Evolutionary conservation across 2,797 vertebrate genomes (phyloP), one percentile per base, ranked within the genome.

Genomic region (Benthosema pterotum): DNA sequence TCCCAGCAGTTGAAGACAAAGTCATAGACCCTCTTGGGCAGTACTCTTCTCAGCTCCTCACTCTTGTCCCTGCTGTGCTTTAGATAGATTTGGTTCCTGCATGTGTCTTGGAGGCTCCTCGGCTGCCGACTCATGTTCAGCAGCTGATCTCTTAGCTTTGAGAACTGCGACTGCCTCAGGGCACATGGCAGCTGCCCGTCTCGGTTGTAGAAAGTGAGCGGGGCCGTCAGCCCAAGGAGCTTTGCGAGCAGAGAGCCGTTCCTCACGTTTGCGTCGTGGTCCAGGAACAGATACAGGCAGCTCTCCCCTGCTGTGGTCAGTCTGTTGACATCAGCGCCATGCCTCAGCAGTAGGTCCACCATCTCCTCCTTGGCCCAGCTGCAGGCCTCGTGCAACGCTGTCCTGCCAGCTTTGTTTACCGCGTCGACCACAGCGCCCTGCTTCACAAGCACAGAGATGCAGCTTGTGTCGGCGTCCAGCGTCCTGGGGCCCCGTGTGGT

Each of bases 241-340:
- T 84, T 92, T 7, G 65, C 64, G 11, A 94, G 65, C 25, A 94
- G 72, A 4, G 66, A 61, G 0, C 1, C 56, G 14, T 81, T 71
- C 46, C 65, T 83, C 3, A 90, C 14, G 2, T 93, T 92, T 9
- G 50, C 15, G 2, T 45, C 57, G 15, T 52, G 51, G 18, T 92
- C 87, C 56, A 93, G 88, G 77, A 93, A 91, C 67, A 85, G 87
- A 50, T 91, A 89, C 4, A 94, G 74, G 0, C 92, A 87, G 58
- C 76, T 91, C 25, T 94, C 87, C 11, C 84, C 83, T 0, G 71
- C 74, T 32, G 16, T 50, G 11, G 82, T 93, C 68, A 75, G 69
- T 17, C 81, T 80, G 18, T 92, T 91, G 12, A 89, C 18, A 7
- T 92, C 57, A 0, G 90, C 90, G 8, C 90, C 87, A 4, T 83